These are phyloP conservation scores for Pan paniscus DNA, from an alignment of 2,113 vertebrate species.

Conservation along the genomic window DNA sequence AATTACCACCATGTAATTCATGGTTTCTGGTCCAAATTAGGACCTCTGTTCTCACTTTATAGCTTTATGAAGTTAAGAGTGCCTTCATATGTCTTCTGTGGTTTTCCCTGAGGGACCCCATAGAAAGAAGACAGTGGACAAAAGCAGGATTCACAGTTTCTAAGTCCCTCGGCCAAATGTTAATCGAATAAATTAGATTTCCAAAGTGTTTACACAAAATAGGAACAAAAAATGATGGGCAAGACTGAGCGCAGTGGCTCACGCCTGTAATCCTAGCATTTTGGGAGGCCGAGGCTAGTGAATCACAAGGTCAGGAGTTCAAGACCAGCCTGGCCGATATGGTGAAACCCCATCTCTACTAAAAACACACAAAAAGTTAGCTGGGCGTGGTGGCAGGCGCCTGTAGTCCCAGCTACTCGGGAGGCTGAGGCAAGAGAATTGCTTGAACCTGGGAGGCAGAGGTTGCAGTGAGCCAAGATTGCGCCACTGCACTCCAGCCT, in stretches of 20 bases:
- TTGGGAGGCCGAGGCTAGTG: no score
- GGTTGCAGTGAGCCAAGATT: no score
- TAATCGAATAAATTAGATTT: conserved; percentile 21
- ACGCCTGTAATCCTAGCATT: no score
- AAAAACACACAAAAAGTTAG: no score
- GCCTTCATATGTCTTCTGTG: background rate
- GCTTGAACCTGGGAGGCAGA: no score
- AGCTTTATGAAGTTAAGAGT: background rate
- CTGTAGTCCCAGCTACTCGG: no score
- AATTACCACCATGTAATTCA: background rate
- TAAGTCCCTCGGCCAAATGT: background rate
- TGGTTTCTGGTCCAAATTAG: conserved; percentile 2
- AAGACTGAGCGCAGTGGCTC: no score
- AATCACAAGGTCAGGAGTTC: no score
- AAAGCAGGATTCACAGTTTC: background rate
- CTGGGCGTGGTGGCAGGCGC: accelerated
- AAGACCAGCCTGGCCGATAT: no score
- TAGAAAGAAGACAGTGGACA: background rate
- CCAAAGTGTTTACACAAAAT: background rate
- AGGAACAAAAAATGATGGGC: background rate
- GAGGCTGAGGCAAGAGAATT: no score
- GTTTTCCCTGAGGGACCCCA: background rate
- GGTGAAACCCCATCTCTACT: no score
- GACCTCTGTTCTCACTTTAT: background rate
- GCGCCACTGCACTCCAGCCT: no score